A percentile compares a stretch with the other conserved stretches of the same genome.
Evolutionary conservation across 2,797 vertebrate genomes (phyloP).

Genomic region (Bothrops alternatus): DNA sequence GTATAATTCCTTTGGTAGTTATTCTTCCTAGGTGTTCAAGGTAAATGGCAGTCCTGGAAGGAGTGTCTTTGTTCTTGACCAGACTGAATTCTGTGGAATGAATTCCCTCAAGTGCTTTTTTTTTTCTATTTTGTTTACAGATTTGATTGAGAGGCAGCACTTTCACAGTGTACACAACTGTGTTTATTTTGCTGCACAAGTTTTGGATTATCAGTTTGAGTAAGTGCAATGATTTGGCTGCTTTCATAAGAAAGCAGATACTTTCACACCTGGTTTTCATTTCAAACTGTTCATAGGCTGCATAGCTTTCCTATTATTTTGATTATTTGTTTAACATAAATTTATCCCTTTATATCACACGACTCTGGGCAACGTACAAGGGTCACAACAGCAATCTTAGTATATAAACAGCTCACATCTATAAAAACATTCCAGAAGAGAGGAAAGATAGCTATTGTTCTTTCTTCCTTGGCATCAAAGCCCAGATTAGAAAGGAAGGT

Average conservation of each 20-base stretch:
- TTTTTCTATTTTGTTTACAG: conserved; percentile 64
- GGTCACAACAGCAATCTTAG: not conserved
- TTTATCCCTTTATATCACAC: not conserved
- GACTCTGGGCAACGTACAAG: not conserved
- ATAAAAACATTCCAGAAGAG: not conserved
- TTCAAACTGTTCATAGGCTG: not conserved
- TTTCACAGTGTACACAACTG: conserved; percentile 92
- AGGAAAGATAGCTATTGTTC: not conserved
- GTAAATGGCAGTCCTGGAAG: not conserved
- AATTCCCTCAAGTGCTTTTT: not conserved
- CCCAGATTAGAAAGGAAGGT: not conserved
- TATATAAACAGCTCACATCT: not conserved
- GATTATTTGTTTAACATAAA: not conserved
- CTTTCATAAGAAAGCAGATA: not conserved
- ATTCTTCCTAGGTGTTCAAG: not conserved
- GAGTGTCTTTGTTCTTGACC: not conserved
- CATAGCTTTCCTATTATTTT: conserved; percentile 13
- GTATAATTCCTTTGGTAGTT: not conserved
- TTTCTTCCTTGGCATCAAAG: not conserved
- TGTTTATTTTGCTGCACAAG: conserved; percentile 93
- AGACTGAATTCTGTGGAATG: not conserved
- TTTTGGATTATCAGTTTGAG: conserved; percentile 91
- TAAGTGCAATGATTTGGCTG: conserved; percentile 69
- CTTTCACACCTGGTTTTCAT: not conserved
- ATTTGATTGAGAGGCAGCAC: conserved; percentile 79